Evolutionary conservation across 2,797 vertebrate species (phyloP), one percentile per base, ranked within the genome.

Genomic region (Thunnus albacares): DNA sequence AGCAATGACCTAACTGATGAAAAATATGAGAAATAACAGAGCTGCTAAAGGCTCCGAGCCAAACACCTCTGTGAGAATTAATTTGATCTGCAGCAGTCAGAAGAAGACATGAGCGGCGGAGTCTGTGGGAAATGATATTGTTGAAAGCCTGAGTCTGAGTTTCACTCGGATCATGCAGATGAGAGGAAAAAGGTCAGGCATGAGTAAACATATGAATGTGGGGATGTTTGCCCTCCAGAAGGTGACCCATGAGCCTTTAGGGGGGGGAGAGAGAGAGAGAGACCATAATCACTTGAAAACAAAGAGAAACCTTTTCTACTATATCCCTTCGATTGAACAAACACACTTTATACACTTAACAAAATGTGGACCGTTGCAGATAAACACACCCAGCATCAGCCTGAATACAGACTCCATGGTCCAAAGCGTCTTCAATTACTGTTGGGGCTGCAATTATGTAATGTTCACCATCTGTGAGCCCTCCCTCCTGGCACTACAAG

Each of bases 361-460:
- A 71, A 52, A 65, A 41, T 30, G 79, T 74, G 64, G 22, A 30
- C 5, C 52, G 62, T 35, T 77, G 61, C 64, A 71, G 73, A 73
- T 77, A 82, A 89, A 88, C 73, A 83, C 76, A 82, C 28, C 43
- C 79, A 41, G 41, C 80, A 30, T 84, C 73, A 75, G 84, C 77
- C 86, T 85, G 90, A 91, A 88, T 79, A 90, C 86, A 84, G 79
- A 80, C 90, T 89, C 89, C 83, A 53, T 38, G 75, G 20, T 82
- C 83, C 75, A 76, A 85, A 62, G 87, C 83, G 22, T 92, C 91
- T 90, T 86, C 90, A 94, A 86, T 94, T 94, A 91, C 88, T 87
- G 83, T 75, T 52, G 9, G 77, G 80, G 88, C 86, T 89, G 83
- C 87, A 93, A 93, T 95, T 96, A 95, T 93, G 92, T 94, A 94